A percentile compares a stretch with the other conserved stretches of the same genome.
These are phyloP conservation scores for Hyperoplus lanceolatus DNA, from an alignment of 2,797 vertebrate genomes.

Conservation along the genomic window DNA sequence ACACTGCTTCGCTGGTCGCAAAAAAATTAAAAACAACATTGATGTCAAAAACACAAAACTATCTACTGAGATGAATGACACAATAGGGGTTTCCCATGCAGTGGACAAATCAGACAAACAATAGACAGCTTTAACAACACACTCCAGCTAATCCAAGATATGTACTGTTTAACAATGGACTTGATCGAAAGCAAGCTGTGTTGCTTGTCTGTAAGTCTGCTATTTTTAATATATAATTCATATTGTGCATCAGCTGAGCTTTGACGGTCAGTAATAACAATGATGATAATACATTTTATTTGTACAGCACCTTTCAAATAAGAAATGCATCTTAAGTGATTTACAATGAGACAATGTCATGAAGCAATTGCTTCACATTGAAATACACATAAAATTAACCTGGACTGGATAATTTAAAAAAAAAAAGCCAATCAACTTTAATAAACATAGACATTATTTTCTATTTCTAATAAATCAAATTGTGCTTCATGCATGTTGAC, in stretches of 20 bases:
- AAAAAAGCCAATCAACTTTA: background rate
- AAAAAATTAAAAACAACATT: constrained; percentile 29
- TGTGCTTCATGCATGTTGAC: background rate
- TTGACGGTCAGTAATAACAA: background rate
- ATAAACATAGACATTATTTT: background rate
- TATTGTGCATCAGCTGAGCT: background rate
- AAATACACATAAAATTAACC: too few relatives aligned
- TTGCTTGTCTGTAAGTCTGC: background rate
- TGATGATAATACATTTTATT: too few relatives aligned
- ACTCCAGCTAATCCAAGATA: background rate
- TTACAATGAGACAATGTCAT: too few relatives aligned
- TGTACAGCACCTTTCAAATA: too few relatives aligned
- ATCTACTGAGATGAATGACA: background rate
- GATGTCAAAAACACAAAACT: background rate
- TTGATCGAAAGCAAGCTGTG: background rate
- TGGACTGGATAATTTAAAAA: background rate
- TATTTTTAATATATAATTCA: background rate
- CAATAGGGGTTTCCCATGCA: background rate
- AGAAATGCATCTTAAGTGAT: too few relatives aligned
- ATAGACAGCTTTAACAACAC: background rate
- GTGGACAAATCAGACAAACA: background rate
- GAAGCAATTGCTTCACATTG: too few relatives aligned
- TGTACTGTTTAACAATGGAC: background rate
- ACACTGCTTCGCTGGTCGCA: constrained; percentile 80
- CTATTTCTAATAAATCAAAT: background rate